Evolutionary conservation across 2,888 invertebrate species (phyloP).

Genomic region (Cheiracanthium punctorium): DNA sequence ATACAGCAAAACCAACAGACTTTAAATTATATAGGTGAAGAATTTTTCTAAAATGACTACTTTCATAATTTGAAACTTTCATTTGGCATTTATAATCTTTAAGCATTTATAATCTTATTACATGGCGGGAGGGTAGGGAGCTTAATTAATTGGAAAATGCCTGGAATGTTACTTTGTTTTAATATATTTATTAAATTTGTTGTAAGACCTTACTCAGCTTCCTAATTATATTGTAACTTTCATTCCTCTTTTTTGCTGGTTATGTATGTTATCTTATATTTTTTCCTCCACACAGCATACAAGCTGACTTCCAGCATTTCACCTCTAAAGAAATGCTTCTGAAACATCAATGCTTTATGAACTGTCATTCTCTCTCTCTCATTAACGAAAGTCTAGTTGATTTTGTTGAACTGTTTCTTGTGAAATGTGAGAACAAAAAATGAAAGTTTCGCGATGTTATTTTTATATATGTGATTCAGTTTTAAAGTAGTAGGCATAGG

Average conservation of each 20-base stretch:
- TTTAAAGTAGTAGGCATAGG: constrained; percentile 55
- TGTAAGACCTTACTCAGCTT: constrained; percentile 23
- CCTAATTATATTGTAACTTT: constrained; percentile 1
- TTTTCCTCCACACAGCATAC: constrained; percentile 68
- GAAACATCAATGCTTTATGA: constrained; percentile 36
- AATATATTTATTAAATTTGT: no score
- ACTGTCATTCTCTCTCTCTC: constrained; percentile 34
- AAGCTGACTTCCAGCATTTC: constrained; percentile 56
- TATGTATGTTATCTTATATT: constrained; percentile 55
- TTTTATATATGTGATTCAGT: constrained; percentile 47
- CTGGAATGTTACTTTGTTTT: no score
- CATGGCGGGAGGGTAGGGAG: no score
- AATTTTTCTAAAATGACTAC: no score
- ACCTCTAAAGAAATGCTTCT: constrained; percentile 52
- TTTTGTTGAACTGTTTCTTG: constrained; percentile 47
- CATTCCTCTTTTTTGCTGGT: constrained; percentile 58
- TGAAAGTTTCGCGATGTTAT: constrained; percentile 44
- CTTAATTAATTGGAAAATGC: no score
- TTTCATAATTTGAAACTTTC: no score
- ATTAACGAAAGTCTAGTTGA: constrained; percentile 32
- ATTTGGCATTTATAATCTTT: no score
- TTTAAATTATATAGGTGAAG: no score
- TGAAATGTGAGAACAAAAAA: constrained; percentile 45
- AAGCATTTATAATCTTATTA: no score
- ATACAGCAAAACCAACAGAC: no score